Base-by-base conservation (phyloP, 2,113 vertebrate genomes). In the Ailuropoda melanoleuca region DNA sequence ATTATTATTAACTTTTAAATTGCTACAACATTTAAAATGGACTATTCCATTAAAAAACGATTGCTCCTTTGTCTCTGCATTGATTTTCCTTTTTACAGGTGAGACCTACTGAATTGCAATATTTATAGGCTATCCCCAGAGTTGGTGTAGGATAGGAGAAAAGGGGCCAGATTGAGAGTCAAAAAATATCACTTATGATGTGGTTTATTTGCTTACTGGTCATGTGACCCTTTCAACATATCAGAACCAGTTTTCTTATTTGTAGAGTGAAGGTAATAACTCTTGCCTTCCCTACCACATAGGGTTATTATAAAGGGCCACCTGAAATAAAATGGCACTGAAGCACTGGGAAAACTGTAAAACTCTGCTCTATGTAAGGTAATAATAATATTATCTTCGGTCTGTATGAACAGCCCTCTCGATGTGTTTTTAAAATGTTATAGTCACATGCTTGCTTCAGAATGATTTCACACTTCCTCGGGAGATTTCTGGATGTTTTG, bases 1-100 rank as follows among this genome's bases (percentile, higher is more conserved):
- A 53, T 64, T 88, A 64, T 70, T 62, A 87, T n/a, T 88, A 64
- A 60, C 53, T 92, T 88, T 94, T 60, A 53, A 94, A 55, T 66
- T 85, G 48, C 60, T 80, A 2, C 9, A 48, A 31, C 72, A 85
- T 55, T 96, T 80, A 70, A 83, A 95, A 91, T 84, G 92, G 62
- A 19, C 19, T 43, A 1, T 68, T 92, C 8, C 15, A 24, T 92
- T 92, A 72, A 89, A 92, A 92, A 64, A 19, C 5, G 77, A 24
- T 72, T 78, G 23, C 3, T 77, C 31, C 37, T 87, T 75, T 56
- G 4, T 77, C 21, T 82, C 21, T 26, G 7, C 39, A 82, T 56
- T 93, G 34, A 90, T 88, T 84, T 96, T 95, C 26, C 83, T 74
- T 80, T 84, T 55, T 88, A 23, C 13, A 46, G 19, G n/a, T 66